These are phyloP conservation scores for Habroteleia sp. DNA, from an alignment of 2,888 invertebrate species.

Conservation along the genomic window DNA sequence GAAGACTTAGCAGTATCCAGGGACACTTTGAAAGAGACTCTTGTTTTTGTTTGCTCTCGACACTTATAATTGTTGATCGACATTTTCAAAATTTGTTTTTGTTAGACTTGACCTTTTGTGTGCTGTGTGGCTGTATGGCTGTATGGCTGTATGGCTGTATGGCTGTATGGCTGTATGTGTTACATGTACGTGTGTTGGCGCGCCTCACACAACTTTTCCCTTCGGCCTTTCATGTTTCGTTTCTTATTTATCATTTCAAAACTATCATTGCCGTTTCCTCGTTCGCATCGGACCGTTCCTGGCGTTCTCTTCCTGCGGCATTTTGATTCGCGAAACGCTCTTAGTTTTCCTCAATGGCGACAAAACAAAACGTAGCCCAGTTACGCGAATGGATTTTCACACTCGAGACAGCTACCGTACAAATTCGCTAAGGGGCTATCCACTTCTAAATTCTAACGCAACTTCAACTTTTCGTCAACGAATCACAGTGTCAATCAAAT, in stretches of 20 bases:
- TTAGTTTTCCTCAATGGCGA: slow-evolving; percentile 25
- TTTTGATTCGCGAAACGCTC: slow-evolving; percentile 6
- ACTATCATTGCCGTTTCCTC: slow-evolving; percentile 66
- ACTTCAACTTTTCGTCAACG: slow-evolving; percentile 17
- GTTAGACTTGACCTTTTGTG: slow-evolving; percentile 54
- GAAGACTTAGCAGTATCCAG: slow-evolving; percentile 76
- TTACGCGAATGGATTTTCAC: slow-evolving; percentile 34
- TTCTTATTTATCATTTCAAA: slow-evolving; percentile 24
- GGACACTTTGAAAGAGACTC: slow-evolving; percentile 69
- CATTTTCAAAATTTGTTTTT: slow-evolving; percentile 37
- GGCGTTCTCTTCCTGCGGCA: slow-evolving; percentile 49
- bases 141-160: too few species aligned
- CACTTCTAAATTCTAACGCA: slow-evolving; percentile 12
- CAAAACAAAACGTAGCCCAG: slow-evolving; percentile 59
- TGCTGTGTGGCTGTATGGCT: slow-evolving; percentile 33
- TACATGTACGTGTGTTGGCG: slow-evolving; percentile 18
- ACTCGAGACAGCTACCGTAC: slow-evolving; percentile 30
- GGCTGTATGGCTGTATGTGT: too few species aligned
- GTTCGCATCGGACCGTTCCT: slow-evolving; percentile 67
- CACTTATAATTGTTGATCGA: slow-evolving; percentile 58
- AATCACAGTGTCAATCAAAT: slow-evolving; percentile 33
- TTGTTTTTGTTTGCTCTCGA: slow-evolving; percentile 28
- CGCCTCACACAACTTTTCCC: slow-evolving; percentile 33
- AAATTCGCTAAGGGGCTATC: slow-evolving; percentile 27
- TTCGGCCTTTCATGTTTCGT: slow-evolving; percentile 31